Conservation (phyloP, 1,140 invertebrate species). For the Aphaenogaster ashmeadi region DNA sequence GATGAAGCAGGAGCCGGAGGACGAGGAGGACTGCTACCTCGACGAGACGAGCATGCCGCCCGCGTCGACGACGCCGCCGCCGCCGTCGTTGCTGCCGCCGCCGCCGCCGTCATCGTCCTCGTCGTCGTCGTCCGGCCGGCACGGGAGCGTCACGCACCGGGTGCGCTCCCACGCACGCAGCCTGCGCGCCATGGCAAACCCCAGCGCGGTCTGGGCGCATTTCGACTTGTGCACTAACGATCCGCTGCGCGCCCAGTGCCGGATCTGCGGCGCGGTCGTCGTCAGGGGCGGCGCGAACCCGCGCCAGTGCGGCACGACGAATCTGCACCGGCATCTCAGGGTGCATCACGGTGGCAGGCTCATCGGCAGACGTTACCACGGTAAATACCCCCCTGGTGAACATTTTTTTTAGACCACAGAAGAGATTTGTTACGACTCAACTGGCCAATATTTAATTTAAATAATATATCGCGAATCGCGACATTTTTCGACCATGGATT, state of each 20-base stretch:
- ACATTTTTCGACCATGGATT: no score
- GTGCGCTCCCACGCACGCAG: conserved; percentile 85
- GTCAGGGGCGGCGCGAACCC: conserved; percentile 86
- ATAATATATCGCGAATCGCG: no score
- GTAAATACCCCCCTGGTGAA: conserved; percentile 72
- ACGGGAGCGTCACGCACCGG: conserved; percentile 69
- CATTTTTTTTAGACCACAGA: no score
- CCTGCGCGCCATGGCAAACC: conserved; percentile 85
- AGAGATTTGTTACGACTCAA: no score
- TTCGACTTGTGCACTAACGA: conserved; percentile 85
- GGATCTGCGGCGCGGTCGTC: conserved; percentile 86
- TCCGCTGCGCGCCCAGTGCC: conserved; percentile 84
- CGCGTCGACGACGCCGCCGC: conserved; percentile 49
- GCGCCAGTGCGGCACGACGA: conserved; percentile 86
- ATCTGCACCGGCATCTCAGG: conserved; percentile 85
- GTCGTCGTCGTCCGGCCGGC: conserved; percentile 14
- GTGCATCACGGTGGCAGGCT: conserved; percentile 86
- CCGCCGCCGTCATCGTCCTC: conserved; percentile 25
- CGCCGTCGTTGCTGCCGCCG: conserved; percentile 51
- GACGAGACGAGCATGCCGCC: conserved; percentile 73
- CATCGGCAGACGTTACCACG: conserved; percentile 85
- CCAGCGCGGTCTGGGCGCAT: conserved; percentile 86
- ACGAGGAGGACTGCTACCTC: conserved; percentile 81
- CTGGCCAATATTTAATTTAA: no score
- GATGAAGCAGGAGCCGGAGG: conserved; percentile 85